These are phyloP conservation scores for Orientallactaga sibirica DNA, from an alignment of 2,797 vertebrate species.

Conservation along the genomic window DNA sequence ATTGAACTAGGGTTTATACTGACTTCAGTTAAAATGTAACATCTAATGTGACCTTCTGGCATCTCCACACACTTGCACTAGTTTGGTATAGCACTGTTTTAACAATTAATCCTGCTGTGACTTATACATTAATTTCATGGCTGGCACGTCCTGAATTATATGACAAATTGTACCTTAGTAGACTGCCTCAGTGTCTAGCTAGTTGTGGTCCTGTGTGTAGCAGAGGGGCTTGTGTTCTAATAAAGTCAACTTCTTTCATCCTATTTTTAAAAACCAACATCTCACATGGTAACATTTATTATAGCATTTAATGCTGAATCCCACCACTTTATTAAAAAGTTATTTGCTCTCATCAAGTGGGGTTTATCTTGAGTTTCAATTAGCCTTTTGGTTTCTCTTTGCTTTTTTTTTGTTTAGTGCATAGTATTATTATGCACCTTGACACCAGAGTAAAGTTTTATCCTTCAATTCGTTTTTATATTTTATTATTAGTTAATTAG, in stretches of 20 bases:
- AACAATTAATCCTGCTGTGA: constrained; percentile 43
- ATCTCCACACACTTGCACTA: neutral
- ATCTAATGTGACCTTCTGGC: constrained; percentile 48
- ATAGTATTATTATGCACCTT: constrained; percentile 4
- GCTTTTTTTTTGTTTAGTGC: constrained; percentile 26
- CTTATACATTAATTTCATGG: constrained; percentile 12
- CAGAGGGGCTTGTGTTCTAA: constrained; percentile 41
- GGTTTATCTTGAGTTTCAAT: constrained; percentile 65
- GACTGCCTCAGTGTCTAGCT: constrained; percentile 32
- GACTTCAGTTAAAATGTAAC: constrained; percentile 66
- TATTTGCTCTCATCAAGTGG: constrained; percentile 62
- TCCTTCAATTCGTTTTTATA: constrained; percentile 48
- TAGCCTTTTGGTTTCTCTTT: constrained; percentile 64
- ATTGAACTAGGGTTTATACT: neutral
- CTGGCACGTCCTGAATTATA: neutral
- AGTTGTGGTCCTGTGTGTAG: neutral
- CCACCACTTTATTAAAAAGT: constrained; percentile 64
- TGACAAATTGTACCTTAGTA: neutral
- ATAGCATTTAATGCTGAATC: constrained; percentile 46
- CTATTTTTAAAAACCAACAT: constrained; percentile 39
- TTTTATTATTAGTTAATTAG: too few species aligned
- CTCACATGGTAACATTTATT: constrained; percentile 51
- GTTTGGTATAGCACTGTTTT: neutral
- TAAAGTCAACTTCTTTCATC: constrained; percentile 52
- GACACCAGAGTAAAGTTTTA: constrained; percentile 48